Conservation (phyloP, 2,888 invertebrate species). For the Drosophila flavopinicola region DNA sequence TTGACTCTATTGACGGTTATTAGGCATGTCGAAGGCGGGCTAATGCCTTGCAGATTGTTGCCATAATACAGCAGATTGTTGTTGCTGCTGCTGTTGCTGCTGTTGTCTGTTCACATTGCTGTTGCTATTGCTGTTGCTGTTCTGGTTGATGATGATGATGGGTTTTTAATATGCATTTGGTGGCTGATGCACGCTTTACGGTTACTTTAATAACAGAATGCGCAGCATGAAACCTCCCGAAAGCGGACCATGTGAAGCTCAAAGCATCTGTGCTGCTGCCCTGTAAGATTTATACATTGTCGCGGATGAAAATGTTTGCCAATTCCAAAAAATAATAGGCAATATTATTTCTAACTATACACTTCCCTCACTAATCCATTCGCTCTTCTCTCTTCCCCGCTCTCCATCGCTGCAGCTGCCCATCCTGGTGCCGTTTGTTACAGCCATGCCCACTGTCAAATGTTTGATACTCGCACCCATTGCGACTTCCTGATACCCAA, state of each 20-base stretch:
- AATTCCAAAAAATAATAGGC: too few species aligned
- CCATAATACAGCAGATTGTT: slow-evolving; percentile 37
- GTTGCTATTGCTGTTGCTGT: slow-evolving; percentile 33
- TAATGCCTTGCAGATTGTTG: slow-evolving; percentile 65
- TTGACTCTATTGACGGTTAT: slow-evolving; percentile 78
- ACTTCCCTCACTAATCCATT: background rate
- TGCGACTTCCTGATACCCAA: slow-evolving; percentile 96
- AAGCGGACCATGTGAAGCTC: background rate
- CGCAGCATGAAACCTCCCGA: slow-evolving; percentile 6
- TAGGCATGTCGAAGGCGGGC: slow-evolving; percentile 77
- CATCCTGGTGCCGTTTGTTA: slow-evolving; percentile 94
- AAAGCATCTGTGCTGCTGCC: too few species aligned
- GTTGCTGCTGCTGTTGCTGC: slow-evolving; percentile 13
- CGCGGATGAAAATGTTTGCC: too few species aligned
- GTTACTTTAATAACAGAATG: slow-evolving; percentile 70
- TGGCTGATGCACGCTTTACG: slow-evolving; percentile 70
- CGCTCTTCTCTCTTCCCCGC: background rate
- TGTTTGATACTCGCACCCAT: slow-evolving; percentile 92
- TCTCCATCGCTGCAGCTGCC: slow-evolving; percentile 88
- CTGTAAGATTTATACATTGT: too few species aligned
- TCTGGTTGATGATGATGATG: slow-evolving; percentile 74
- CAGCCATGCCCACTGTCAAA: slow-evolving; percentile 94
- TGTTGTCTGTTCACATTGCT: slow-evolving; percentile 32
- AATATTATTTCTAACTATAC: too few species aligned
- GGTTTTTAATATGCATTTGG: slow-evolving; percentile 77